These are phyloP conservation scores for Sialia sialis DNA, from an alignment of 2,113 vertebrate genomes.

Conservation along the genomic window DNA sequence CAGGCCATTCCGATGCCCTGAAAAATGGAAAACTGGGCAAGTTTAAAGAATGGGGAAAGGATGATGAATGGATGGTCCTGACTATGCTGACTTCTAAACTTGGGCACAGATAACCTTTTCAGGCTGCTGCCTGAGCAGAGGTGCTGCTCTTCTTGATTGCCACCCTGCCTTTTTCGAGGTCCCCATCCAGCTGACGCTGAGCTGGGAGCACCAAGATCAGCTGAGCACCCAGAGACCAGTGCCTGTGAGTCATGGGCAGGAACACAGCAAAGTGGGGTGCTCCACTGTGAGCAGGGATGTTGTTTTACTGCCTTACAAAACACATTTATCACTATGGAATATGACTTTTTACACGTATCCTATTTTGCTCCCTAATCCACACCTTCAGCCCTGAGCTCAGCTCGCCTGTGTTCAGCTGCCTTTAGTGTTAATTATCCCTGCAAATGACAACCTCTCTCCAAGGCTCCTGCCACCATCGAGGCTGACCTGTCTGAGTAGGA, in stretches of 20 bases:
- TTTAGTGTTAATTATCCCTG: neutral
- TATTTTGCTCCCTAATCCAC: neutral
- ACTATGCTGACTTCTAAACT: neutral
- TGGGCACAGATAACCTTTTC: neutral
- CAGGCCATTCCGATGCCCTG: neutral
- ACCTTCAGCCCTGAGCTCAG: neutral
- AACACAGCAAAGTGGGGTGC: neutral
- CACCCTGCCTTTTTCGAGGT: rapidly evolving
- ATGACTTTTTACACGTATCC: neutral
- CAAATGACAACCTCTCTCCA: neutral
- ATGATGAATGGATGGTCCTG: neutral
- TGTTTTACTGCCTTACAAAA: neutral
- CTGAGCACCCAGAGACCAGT: neutral
- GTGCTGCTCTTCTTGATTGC: neutral
- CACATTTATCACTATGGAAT: neutral
- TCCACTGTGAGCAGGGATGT: neutral
- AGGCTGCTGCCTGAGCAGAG: neutral
- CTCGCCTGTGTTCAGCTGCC: neutral
- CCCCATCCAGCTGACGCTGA: neutral
- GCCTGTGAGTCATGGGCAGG: neutral
- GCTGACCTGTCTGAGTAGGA: constrained; percentile 17
- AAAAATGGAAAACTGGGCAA: neutral
- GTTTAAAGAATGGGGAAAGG: neutral
- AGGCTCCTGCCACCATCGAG: neutral
- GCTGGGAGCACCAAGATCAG: neutral